Evolutionary conservation across 2,113 vertebrate species (phyloP).

Genomic region (Antigone vipio): DNA sequence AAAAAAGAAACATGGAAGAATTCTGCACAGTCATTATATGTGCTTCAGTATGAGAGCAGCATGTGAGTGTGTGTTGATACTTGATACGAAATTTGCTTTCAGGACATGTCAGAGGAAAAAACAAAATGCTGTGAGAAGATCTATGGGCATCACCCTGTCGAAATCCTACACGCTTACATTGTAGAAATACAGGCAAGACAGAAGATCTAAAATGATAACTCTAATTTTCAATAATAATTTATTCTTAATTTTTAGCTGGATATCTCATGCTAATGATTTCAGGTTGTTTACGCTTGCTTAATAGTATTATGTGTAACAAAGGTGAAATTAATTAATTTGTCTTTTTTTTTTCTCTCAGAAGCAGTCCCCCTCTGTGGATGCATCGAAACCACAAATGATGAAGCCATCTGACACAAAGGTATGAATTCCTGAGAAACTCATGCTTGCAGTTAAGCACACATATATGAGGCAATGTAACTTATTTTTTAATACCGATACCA

Average conservation of each 20-base stretch:
- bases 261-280: background rate
- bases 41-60: background rate
- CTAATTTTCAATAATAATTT: background rate
- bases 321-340: background rate
- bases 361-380: background rate
- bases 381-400: conserved; percentile 36
- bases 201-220: background rate
- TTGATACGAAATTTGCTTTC: background rate
- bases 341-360: background rate
- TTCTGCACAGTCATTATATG: background rate
- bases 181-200: background rate
- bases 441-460: background rate
- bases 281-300: background rate
- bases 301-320: background rate
- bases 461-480: background rate
- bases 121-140: background rate
- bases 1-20: fast-evolving
- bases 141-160: fast-evolving
- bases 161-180: fast-evolving
- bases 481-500: background rate
- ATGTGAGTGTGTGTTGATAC: background rate
- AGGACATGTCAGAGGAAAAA: background rate
- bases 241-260: background rate
- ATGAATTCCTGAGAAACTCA: background rate
- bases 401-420: conserved; percentile 72